These are phyloP conservation scores for Eulemur mongoz DNA, from an alignment of 2,797 vertebrate genomes.

Conservation along the genomic window DNA sequence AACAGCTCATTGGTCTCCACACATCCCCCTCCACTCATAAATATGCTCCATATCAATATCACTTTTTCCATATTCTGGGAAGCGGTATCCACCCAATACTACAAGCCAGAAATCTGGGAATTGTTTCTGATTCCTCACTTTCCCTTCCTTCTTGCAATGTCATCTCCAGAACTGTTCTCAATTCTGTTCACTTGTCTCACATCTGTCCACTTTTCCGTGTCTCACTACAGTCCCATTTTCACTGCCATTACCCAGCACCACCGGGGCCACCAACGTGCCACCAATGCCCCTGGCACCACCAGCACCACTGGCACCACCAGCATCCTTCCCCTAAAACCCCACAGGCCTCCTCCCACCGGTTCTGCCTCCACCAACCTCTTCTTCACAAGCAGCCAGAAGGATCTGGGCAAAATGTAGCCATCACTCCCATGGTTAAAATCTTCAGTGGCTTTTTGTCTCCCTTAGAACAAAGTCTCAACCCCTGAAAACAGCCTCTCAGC, in stretches of 20 bases:
- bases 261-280: not conserved
- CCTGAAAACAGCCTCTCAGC: not conserved
- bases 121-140: not conserved
- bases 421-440: not conserved
- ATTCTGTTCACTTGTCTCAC: not conserved
- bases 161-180: not conserved
- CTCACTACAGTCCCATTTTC: not conserved
- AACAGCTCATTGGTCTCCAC: not conserved
- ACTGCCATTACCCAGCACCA: not conserved
- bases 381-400: not conserved
- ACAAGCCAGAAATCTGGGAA: not conserved
- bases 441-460: not conserved
- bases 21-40: not conserved
- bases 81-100: rapidly evolving
- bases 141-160: not conserved
- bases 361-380: not conserved
- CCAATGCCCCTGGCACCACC: not conserved
- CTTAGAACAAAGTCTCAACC: not conserved
- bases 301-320: not conserved
- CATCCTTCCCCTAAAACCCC: not conserved
- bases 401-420: not conserved
- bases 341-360: not conserved
- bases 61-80: not conserved
- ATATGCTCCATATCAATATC: not conserved
- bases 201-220: not conserved